These are phyloP conservation scores for Enteromius anoplus DNA, from an alignment of 2,797 vertebrate species.

Conservation along the genomic window DNA sequence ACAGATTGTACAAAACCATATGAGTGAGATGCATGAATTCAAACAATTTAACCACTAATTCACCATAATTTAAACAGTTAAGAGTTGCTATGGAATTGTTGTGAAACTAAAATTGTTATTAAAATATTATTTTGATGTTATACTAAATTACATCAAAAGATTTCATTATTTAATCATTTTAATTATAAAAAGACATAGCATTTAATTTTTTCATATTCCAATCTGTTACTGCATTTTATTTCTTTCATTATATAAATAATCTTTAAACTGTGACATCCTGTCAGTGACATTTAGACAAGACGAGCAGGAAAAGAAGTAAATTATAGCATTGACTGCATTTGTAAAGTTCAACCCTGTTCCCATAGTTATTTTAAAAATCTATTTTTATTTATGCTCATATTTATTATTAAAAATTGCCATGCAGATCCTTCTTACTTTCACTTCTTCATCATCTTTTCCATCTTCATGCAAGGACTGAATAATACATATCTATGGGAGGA, in stretches of 20 bases:
- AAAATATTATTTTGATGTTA: not conserved
- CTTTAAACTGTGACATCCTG: not conserved
- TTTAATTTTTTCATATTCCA: not conserved
- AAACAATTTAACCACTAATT: not conserved
- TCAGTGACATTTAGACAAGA: not conserved
- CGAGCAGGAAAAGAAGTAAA: conserved; percentile 2
- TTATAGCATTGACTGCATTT: not conserved
- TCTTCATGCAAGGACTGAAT: conserved; percentile 28
- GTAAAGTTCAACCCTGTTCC: not conserved
- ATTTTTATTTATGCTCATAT: not conserved
- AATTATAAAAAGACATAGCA: not conserved
- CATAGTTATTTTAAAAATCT: not conserved
- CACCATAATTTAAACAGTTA: not conserved
- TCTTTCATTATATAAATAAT: too few relatives aligned
- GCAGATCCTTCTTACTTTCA: not conserved
- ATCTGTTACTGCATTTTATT: not conserved
- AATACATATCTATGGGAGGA: not conserved
- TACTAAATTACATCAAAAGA: not conserved
- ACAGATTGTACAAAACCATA: not conserved
- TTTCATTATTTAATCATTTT: not conserved
- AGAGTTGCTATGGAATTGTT: not conserved
- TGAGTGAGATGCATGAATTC: not conserved
- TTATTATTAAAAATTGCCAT: not conserved
- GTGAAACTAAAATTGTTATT: not conserved
- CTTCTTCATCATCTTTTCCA: conserved; percentile 4